These are phyloP conservation scores for Vireo altiloquus DNA, from an alignment of 2,113 vertebrate species.

Conservation along the genomic window DNA sequence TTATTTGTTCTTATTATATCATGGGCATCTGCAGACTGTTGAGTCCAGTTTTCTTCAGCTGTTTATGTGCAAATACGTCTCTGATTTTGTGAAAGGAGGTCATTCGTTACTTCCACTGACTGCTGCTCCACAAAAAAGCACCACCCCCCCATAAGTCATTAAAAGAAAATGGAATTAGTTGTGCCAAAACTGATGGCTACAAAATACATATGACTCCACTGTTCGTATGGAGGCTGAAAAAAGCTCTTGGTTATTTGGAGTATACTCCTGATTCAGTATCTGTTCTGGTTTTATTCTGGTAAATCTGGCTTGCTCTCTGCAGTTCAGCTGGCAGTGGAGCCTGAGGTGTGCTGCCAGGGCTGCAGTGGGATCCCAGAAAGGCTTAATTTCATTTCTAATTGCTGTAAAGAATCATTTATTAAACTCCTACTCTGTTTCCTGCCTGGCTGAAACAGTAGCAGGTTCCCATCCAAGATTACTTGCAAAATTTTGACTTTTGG, in stretches of 20 bases:
- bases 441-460: background rate
- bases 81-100: constrained; percentile 8
- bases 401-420: constrained; percentile 19
- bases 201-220: background rate
- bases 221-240: background rate
- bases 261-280: background rate
- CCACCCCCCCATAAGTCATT: background rate
- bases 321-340: background rate
- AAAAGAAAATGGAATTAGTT: constrained; percentile 23
- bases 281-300: background rate
- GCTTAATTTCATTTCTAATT: constrained; percentile 34
- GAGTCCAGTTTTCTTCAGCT: constrained; percentile 38
- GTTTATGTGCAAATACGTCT: constrained; percentile 24
- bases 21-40: constrained; percentile 35
- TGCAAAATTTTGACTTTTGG: background rate
- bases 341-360: background rate
- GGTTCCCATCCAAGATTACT: background rate
- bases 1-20: constrained; percentile 57
- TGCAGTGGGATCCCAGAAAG: constrained; percentile 30
- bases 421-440: background rate
- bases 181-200: background rate
- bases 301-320: background rate
- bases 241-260: background rate
- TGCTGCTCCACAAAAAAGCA: background rate
- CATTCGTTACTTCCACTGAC: background rate